Base-by-base conservation (phyloP, 1,140 invertebrate species). In the Lepidurus apus region DNA sequence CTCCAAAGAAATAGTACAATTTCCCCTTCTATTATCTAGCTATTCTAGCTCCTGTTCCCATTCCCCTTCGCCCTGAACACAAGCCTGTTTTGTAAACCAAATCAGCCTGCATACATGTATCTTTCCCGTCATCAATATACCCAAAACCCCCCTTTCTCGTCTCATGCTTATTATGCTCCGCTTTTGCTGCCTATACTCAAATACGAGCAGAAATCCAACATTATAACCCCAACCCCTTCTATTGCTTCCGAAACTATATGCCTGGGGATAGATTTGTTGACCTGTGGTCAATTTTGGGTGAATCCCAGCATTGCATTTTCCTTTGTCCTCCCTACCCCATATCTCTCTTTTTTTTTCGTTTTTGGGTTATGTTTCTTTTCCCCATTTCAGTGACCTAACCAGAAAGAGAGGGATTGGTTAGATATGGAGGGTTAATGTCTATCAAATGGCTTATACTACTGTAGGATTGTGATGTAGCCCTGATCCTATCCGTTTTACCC, bases 21-120 rank as follows among this genome's bases (percentile, higher is more conserved):
- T 65, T 65, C 21, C 53, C 53, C 21, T 65, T 65, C 53, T 21
- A 65, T 65, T 65, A 65, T 65, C 53, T 65, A 65, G 53, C 13
- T 65, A 13, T 21, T 65, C 53, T 65, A 65, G 53, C 53, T 65
- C 53, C 53, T 65, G 53, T 65, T 65, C 53, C 17, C 53, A 21
- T 65, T 65, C 53, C 53, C 13, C 53, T 65, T 65, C 53, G 53
- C 17, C 53, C 8, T 65, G 53, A 65, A 21, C 53, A 65, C 53
- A n/a, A 65, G n/a, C 53, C 53, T 65, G 53, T 17, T 65, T 65
- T 65, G 53, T 65, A 65, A 65, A 21, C 53, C 53, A 65, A 65
- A 65, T 65, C 53, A 65, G 53, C 53, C 17, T 65, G 53, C 17
- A 65, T 65, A 65, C 53, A 65, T 65, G 53, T 65, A 65, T 65